Percentiles rank a stretch among this genome's conserved stretches.
These are phyloP conservation scores for Pemphredon lugubris DNA, from an alignment of 2,888 invertebrate genomes.

Conservation along the genomic window DNA sequence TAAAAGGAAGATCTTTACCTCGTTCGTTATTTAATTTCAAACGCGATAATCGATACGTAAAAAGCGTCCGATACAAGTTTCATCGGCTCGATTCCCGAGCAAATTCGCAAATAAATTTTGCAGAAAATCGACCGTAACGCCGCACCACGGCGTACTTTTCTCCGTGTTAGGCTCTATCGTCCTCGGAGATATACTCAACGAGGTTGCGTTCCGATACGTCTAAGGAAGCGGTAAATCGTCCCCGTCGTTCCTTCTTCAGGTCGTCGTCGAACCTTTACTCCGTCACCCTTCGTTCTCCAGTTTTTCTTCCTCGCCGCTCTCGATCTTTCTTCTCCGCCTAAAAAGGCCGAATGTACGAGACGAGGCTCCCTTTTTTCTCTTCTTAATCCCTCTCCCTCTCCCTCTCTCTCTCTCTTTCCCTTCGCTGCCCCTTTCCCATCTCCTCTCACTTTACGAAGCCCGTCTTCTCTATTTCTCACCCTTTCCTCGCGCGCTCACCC, in stretches of 20 bases:
- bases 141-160: slow-evolving; percentile 30
- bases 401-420: slow-evolving; percentile 29
- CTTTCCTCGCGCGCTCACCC: slow-evolving; percentile 25
- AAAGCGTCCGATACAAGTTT: no score
- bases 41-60: no score
- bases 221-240: slow-evolving; percentile 60
- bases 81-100: no score
- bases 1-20: no score
- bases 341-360: slow-evolving; percentile 58
- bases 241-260: slow-evolving; percentile 48
- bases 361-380: slow-evolving; percentile 34
- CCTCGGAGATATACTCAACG: slow-evolving; percentile 27
- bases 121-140: slow-evolving; percentile 11
- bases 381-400: slow-evolving; percentile 4
- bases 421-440: slow-evolving; percentile 11
- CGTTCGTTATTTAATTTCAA: no score
- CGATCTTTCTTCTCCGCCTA: slow-evolving; percentile 52
- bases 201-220: slow-evolving; percentile 55
- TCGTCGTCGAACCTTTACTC: slow-evolving; percentile 48
- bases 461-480: slow-evolving; percentile 13
- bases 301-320: slow-evolving; percentile 52
- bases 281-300: slow-evolving; percentile 51
- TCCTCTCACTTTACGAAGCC: slow-evolving; percentile 27
- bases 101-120: no score
- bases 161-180: slow-evolving; percentile 24